phyloP scores from a whole-genome alignment of 2,113 vertebrate genomes.

The Muntiacus muntjak region DNA sequence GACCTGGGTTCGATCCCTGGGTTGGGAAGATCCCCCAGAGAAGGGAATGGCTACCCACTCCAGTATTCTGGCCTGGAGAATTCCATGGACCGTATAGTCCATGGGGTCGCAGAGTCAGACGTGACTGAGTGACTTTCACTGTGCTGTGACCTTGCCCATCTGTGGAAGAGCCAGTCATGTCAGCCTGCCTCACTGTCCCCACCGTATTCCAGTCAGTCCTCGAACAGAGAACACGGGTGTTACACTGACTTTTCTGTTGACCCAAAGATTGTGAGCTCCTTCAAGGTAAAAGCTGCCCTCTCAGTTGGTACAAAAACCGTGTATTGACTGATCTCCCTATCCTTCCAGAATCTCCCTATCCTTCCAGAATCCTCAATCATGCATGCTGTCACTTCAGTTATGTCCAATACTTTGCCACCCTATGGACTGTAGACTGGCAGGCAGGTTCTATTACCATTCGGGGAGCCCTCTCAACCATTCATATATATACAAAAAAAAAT shows the following conservation, averaged over 20 bases:
- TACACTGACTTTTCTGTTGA: not conserved
- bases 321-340: not conserved
- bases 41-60: not conserved
- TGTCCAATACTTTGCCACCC: accelerated
- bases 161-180: not conserved
- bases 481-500: not conserved
- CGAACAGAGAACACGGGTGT: not conserved
- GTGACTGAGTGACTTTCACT: not conserved
- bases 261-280: not conserved
- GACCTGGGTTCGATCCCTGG: not conserved
- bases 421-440: not conserved
- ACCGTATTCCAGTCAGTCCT: not conserved
- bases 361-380: not conserved
- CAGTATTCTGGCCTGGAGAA: not conserved
- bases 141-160: not conserved
- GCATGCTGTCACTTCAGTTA: not conserved
- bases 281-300: not conserved
- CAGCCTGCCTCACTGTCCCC: not conserved
- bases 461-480: not conserved
- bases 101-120: accelerated
- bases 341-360: not conserved
- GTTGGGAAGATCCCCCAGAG: not conserved
- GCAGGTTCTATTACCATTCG: not conserved
- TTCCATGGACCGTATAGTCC: not conserved
- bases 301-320: not conserved